phyloP scores from a whole-genome alignment of 2,113 vertebrate genomes.

The Nansenia antarctica region DNA sequence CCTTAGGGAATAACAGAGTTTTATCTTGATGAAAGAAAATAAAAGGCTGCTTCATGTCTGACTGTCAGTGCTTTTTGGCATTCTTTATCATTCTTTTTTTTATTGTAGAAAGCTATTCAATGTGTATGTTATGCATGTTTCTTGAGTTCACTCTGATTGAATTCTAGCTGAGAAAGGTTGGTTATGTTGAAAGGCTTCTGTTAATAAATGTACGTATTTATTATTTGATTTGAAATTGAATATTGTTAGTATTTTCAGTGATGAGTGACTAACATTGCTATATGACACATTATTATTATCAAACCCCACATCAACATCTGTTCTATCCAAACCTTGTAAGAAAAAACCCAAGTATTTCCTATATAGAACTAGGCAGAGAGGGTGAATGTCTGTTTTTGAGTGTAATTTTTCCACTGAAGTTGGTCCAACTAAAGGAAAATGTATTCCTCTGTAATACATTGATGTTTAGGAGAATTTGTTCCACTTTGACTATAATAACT shows the following conservation, averaged over 20 bases:
- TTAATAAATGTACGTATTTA: too few relatives aligned
- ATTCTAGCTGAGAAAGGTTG: background rate
- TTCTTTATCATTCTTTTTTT: background rate
- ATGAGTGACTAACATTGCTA: too few relatives aligned
- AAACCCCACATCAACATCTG: background rate
- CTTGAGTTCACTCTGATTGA: constrained; percentile 7
- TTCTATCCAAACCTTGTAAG: too few relatives aligned
- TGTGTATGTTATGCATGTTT: constrained; percentile 14
- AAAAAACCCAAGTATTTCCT: background rate
- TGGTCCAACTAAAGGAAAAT: constrained; percentile 16
- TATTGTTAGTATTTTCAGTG: too few relatives aligned
- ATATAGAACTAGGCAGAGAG: background rate
- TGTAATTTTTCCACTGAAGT: constrained; percentile 20
- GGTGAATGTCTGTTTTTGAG: background rate
- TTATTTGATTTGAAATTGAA: too few relatives aligned
- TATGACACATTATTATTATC: too few relatives aligned
- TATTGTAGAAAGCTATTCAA: background rate
- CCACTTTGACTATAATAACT: background rate
- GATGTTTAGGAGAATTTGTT: background rate
- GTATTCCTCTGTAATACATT: constrained; percentile 24
- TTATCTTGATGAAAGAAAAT: constrained; percentile 16
- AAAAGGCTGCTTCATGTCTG: background rate
- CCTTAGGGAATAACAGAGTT: background rate
- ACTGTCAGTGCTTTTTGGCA: background rate
- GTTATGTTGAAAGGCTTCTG: background rate